Percentiles rank a stretch among this genome's conserved stretches.
Evolutionary conservation across 1,140 invertebrate species (phyloP).

Genomic region (Drosophila prosaltans): DNA sequence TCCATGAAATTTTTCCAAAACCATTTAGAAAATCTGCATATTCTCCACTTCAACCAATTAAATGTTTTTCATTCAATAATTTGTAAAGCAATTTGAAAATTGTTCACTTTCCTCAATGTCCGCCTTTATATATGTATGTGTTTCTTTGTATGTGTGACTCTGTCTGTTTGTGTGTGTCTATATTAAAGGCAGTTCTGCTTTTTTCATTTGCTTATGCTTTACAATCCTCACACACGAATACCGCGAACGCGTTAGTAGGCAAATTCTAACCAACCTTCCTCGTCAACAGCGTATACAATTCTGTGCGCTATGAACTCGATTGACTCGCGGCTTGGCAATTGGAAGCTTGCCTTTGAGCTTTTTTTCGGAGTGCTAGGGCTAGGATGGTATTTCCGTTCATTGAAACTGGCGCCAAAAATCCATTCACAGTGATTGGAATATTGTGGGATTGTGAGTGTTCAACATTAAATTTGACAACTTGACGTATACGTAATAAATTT

Average conservation of each 20-base stretch:
- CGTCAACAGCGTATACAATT: slow-evolving; percentile 82
- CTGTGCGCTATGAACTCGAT: slow-evolving; percentile 56
- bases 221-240: slow-evolving; percentile 43
- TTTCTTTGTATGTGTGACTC: slow-evolving; percentile 28
- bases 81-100: slow-evolving; percentile 57
- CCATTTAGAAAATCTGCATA: slow-evolving; percentile 8
- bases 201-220: slow-evolving; percentile 19
- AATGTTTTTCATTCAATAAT: slow-evolving; percentile 45
- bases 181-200: slow-evolving; percentile 40
- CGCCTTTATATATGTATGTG: slow-evolving; percentile 6
- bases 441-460: slow-evolving; percentile 14
- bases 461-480: slow-evolving; percentile 25
- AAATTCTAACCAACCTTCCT: slow-evolving; percentile 72
- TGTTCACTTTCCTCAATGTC: slow-evolving; percentile 65
- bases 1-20: slow-evolving; percentile 34
- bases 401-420: slow-evolving; percentile 71
- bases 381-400: slow-evolving; percentile 48
- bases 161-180: slow-evolving; percentile 34
- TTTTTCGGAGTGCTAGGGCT: slow-evolving; percentile 68
- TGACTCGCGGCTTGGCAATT: slow-evolving; percentile 45
- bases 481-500: slow-evolving; percentile 38
- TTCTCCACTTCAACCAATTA: slow-evolving; percentile 11
- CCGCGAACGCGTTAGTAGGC: slow-evolving; percentile 46
- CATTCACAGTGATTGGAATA: slow-evolving; percentile 28
- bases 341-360: slow-evolving; percentile 58